These are phyloP conservation scores for Uropetala carovei DNA, from an alignment of 2,888 invertebrate genomes.

Conservation along the genomic window DNA sequence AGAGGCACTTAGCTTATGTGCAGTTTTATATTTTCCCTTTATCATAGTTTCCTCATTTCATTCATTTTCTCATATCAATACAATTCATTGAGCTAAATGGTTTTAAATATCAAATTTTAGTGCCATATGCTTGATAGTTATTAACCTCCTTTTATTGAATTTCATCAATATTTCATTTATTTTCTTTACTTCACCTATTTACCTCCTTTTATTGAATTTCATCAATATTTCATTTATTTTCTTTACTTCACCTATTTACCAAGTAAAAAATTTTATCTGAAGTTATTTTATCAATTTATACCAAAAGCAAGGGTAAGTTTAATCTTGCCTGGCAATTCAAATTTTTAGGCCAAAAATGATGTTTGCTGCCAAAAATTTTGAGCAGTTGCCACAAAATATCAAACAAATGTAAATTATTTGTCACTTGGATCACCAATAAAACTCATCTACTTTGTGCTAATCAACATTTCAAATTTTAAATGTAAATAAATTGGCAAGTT, in stretches of 20 bases:
- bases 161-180: neutral
- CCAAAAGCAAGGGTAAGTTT: neutral
- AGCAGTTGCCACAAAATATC: neutral
- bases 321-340: neutral
- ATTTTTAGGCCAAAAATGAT: neutral
- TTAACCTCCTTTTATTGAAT: neutral
- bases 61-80: neutral
- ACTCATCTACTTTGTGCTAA: neutral
- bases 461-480: constrained; percentile 30
- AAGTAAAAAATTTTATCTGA: neutral
- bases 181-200: neutral
- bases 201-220: neutral
- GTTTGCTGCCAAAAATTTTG: neutral
- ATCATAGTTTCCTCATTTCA: neutral
- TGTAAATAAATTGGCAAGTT: constrained; percentile 1
- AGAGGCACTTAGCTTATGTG: constrained; percentile 58
- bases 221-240: constrained; percentile 4
- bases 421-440: no score
- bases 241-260: neutral
- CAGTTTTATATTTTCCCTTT: constrained; percentile 12
- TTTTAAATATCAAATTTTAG: neutral
- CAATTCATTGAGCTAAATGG: neutral
- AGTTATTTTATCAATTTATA: neutral
- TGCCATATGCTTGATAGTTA: neutral
- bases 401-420: neutral